phyloP scores from a whole-genome alignment of 2,797 vertebrate species.

The Peromyscus nudipes region DNA sequence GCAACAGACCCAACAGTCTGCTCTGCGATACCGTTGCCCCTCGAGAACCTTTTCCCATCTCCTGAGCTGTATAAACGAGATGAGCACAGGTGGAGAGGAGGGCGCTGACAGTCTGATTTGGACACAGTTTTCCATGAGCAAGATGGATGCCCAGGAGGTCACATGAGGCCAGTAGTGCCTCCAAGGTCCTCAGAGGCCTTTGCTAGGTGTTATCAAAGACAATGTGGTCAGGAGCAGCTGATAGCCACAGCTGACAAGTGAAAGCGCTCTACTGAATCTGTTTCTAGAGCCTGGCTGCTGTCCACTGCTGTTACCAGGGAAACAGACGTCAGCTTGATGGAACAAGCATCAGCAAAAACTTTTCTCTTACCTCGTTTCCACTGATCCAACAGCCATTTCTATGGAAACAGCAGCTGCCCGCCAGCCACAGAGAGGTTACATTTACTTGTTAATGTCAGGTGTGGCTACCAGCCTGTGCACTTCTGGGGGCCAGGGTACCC shows the following conservation, averaged over 20 bases:
- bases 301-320: constrained; percentile 80
- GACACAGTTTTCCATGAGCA: neutral
- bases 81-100: neutral
- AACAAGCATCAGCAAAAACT: constrained; percentile 81
- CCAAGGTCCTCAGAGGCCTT: constrained; percentile 31
- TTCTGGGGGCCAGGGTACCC: constrained; percentile 4
- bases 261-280: constrained; percentile 15
- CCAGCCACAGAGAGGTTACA: constrained; percentile 65
- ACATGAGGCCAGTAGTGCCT: constrained; percentile 11
- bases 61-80: neutral
- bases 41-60: neutral
- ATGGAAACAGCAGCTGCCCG: constrained; percentile 77
- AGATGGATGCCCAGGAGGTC: neutral
- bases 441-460: constrained; percentile 74
- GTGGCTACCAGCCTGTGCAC: constrained; percentile 52
- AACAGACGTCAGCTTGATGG: constrained; percentile 76
- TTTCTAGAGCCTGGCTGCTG: constrained; percentile 70
- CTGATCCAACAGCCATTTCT: constrained; percentile 78
- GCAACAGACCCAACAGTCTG: constrained; percentile 39
- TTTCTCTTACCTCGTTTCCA: constrained; percentile 81
- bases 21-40: neutral
- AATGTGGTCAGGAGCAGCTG: constrained; percentile 62
- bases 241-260: constrained; percentile 72
- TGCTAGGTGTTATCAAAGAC: constrained; percentile 35
- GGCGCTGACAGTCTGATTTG: neutral